Evolutionary conservation across 2,797 vertebrate genomes (phyloP).

Genomic region (Micrastur ruficollis): DNA sequence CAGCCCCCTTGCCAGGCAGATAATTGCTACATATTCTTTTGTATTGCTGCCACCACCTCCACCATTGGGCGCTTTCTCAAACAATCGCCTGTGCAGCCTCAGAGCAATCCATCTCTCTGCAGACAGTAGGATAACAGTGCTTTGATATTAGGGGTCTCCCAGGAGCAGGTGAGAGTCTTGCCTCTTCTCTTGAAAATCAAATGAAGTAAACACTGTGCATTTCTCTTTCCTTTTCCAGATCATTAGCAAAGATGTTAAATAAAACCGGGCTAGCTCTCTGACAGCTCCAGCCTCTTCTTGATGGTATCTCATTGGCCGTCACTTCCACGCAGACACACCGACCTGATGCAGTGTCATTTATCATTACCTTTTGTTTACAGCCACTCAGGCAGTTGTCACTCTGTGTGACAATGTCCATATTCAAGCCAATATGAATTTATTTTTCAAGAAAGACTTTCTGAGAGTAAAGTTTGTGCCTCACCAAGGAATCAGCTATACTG

Average conservation of each 20-base stretch:
- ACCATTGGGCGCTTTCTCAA: conserved; percentile 38
- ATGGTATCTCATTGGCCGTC: conserved; percentile 7
- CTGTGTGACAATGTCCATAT: conserved; percentile 13
- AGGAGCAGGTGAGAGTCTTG: conserved; percentile 35
- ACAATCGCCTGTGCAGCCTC: conserved; percentile 1
- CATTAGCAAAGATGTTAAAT: conserved; percentile 54
- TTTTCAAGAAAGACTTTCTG: neutral
- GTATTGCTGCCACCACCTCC: conserved; percentile 51
- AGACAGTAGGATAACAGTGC: conserved; percentile 12
- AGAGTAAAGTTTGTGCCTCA: neutral
- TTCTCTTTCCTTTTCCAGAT: conserved; percentile 23
- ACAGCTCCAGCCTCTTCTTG: neutral
- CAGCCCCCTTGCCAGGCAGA: conserved; percentile 25
- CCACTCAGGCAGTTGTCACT: conserved; percentile 47
- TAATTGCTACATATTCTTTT: conserved; percentile 60
- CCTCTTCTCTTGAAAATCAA: conserved; percentile 59
- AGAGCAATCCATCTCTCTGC: conserved; percentile 21
- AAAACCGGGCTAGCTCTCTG: neutral
- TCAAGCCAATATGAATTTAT: conserved; percentile 52
- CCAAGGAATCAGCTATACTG: neutral
- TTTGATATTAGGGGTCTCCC: conserved; percentile 40
- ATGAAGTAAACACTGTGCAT: neutral
- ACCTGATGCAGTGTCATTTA: conserved; percentile 38
- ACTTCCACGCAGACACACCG: neutral
- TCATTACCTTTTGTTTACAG: conserved; percentile 67